Conservation (phyloP, 2,113 vertebrate species). For the Cinclus cinclus region DNA sequence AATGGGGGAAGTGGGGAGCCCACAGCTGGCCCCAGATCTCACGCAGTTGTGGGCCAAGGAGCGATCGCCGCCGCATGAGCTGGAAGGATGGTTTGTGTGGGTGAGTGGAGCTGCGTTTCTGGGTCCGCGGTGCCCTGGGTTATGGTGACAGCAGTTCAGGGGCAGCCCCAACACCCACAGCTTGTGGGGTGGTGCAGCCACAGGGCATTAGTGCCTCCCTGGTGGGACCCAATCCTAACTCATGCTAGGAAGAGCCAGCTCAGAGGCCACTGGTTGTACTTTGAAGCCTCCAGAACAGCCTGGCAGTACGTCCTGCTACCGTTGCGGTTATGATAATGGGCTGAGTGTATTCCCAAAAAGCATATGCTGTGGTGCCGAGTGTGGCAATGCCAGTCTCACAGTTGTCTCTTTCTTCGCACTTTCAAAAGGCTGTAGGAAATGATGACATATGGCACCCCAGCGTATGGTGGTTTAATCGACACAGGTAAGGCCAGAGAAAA, state of each 20-base stretch:
- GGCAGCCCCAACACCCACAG: not conserved
- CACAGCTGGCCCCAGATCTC: not conserved
- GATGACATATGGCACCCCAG: slow-evolving; percentile 1
- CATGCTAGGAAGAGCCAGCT: not conserved
- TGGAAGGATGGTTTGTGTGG: not conserved
- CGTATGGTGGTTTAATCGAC: not conserved
- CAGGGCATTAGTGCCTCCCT: fast-evolving
- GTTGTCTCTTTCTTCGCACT: not conserved
- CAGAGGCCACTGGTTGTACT: not conserved
- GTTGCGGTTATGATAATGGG: not conserved
- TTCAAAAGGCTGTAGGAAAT: slow-evolving; percentile 2
- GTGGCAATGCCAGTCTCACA: not conserved
- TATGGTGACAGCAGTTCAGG: not conserved
- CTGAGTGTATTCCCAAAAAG: not conserved
- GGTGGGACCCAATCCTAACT: fast-evolving
- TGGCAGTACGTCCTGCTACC: not conserved
- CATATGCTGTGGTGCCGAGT: not conserved
- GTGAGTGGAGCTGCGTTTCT: not conserved
- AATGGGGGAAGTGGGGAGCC: not conserved
- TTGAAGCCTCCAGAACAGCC: not conserved
- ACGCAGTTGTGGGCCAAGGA: fast-evolving
- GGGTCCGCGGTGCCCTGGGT: not conserved
- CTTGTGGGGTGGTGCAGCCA: fast-evolving
- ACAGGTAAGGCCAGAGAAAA: not conserved
- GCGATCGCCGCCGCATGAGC: fast-evolving